Conservation (phyloP, 2,797 vertebrate species). For the Falco concolor region DNA sequence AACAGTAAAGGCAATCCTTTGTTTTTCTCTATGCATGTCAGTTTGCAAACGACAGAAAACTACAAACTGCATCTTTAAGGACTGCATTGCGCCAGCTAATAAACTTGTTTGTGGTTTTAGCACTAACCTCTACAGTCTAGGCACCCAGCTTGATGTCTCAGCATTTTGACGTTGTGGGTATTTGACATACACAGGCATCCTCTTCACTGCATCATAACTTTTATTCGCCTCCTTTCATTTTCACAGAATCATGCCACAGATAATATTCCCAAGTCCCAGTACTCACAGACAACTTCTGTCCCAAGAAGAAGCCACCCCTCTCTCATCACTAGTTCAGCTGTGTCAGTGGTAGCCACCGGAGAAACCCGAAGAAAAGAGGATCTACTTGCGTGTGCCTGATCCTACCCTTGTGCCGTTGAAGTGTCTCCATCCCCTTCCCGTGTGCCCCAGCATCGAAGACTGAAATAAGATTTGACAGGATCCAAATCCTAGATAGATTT, state of each 20-base stretch:
- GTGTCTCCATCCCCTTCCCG: background rate
- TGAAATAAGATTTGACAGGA: background rate
- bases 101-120: background rate
- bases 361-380: background rate
- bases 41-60: background rate
- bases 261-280: background rate
- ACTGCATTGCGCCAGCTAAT: background rate
- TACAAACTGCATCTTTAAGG: background rate
- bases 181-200: background rate
- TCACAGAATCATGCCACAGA: background rate
- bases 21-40: background rate
- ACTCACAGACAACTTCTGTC: background rate
- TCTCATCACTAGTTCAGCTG: background rate
- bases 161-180: background rate
- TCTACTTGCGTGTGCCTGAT: background rate
- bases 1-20: background rate
- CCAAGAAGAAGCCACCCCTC: background rate
- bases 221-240: background rate
- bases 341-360: background rate
- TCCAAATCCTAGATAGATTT: background rate
- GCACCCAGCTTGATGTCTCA: background rate
- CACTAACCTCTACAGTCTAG: background rate
- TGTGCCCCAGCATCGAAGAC: background rate
- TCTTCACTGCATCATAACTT: background rate
- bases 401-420: background rate